Conservation (phyloP, 2,113 vertebrate species). For the Sterrhoptilus dennistouni region DNA sequence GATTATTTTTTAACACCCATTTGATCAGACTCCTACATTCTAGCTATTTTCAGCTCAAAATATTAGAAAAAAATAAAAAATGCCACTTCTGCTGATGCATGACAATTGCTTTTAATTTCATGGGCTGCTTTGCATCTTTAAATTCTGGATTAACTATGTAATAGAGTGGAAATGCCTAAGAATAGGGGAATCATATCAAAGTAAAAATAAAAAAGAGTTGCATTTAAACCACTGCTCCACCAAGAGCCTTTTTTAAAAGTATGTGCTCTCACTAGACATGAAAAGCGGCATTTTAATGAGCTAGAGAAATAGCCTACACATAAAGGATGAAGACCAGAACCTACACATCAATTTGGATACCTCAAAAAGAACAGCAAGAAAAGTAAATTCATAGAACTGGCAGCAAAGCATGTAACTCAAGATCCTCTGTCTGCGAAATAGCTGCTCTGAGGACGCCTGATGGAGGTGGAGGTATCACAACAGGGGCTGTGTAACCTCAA, state of each 20-base stretch:
- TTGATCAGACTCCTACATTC: background rate
- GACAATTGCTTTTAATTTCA: conserved; percentile 8
- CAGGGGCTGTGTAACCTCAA: background rate
- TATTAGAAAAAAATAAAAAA: background rate
- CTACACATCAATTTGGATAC: background rate
- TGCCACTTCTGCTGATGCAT: background rate
- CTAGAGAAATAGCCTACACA: background rate
- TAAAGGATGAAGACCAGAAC: background rate
- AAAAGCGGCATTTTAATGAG: background rate
- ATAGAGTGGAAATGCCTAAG: background rate
- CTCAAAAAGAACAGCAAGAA: background rate
- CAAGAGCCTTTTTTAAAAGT: background rate
- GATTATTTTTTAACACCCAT: background rate
- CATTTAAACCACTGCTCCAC: background rate
- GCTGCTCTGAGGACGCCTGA: background rate
- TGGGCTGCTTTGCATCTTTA: background rate
- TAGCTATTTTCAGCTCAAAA: background rate
- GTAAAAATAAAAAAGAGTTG: background rate
- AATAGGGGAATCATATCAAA: background rate
- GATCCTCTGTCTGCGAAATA: background rate
- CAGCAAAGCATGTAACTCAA: background rate
- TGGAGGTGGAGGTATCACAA: background rate
- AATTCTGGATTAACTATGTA: background rate
- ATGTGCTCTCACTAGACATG: background rate
- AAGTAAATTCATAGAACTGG: background rate